These are phyloP conservation scores for Noctilio leporinus DNA, from an alignment of 2,113 vertebrate genomes.

Conservation along the genomic window DNA sequence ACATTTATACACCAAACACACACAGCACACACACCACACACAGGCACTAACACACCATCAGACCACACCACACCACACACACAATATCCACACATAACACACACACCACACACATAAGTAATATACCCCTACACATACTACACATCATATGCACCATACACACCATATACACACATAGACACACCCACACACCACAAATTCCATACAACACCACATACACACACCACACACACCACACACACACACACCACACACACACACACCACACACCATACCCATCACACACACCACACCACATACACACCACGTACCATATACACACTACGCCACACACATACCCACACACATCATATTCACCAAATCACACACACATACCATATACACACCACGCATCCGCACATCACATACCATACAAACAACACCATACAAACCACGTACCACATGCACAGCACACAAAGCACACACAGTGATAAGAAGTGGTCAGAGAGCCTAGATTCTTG, in stretches of 20 bases:
- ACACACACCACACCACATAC: not conserved
- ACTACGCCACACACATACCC: not conserved
- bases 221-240: not conserved
- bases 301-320: not conserved
- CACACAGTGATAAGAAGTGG: too few relatives aligned
- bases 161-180: too few relatives aligned
- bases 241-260: too few relatives aligned
- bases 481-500: not conserved
- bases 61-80: too few relatives aligned
- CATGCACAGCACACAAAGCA: not conserved
- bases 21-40: not conserved
- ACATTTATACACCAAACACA: too few relatives aligned
- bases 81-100: too few relatives aligned
- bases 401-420: not conserved
- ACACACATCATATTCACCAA: not conserved
- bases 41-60: too few relatives aligned
- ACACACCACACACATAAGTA: too few relatives aligned
- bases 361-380: not conserved
- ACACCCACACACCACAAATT: not conserved
- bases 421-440: not conserved
- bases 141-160: too few relatives aligned
- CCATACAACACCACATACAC: not conserved
- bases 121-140: too few relatives aligned
- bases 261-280: not conserved
- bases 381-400: accelerated